Conservation (phyloP, 2,888 invertebrate species). For the Hirudinaria manillensis region DNA sequence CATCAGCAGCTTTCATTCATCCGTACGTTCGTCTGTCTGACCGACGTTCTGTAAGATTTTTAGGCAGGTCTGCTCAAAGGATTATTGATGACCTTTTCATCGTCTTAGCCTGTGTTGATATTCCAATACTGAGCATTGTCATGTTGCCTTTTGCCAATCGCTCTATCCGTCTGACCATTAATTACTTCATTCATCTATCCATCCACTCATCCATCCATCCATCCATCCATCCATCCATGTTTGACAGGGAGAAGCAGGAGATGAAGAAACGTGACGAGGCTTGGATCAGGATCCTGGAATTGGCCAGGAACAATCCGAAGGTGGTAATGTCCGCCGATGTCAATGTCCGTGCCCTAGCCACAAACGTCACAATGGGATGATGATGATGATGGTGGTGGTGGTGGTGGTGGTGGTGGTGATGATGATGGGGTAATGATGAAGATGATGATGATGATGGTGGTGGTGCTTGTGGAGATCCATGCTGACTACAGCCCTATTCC, state of each 20-base stretch:
- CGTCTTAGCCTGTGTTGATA: no score
- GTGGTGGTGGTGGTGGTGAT: slow-evolving; percentile 2
- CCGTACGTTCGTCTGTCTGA: not conserved
- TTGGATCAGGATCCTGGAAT: no score
- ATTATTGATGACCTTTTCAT: no score
- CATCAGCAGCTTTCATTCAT: slow-evolving; percentile 1
- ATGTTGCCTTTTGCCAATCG: no score
- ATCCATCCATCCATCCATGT: not conserved
- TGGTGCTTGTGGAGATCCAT: not conserved
- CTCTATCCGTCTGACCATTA: not conserved
- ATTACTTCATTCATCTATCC: not conserved
- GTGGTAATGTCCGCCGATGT: not conserved
- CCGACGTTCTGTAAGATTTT: not conserved
- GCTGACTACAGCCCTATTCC: not conserved
- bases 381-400: not conserved
- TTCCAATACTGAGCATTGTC: no score
- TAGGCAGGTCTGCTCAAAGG: no score
- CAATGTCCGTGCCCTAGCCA: not conserved
- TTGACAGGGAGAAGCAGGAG: slow-evolving; percentile 68
- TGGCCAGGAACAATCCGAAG: not conserved
- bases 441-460: slow-evolving; percentile 18
- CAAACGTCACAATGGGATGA: not conserved
- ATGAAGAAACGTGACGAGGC: slow-evolving; percentile 76
- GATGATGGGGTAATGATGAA: not conserved
- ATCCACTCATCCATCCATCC: not conserved